A percentile compares a stretch with the other conserved stretches of the same genome.
Conservation (phyloP, 2,113 vertebrate species). For the Oceanites oceanicus region DNA sequence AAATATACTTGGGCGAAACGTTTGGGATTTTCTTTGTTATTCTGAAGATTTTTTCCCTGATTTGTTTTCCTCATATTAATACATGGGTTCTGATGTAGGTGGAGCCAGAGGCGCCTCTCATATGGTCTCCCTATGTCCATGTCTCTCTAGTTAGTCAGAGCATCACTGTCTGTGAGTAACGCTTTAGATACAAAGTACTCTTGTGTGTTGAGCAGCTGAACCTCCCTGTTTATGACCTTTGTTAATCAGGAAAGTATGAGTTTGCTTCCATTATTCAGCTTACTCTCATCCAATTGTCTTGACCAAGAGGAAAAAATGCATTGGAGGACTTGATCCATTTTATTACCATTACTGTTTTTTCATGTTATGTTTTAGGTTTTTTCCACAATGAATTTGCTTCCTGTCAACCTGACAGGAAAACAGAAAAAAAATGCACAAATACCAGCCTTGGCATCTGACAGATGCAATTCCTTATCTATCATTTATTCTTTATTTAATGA, state of each 20-base stretch:
- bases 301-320: background rate
- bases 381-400: background rate
- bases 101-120: background rate
- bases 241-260: background rate
- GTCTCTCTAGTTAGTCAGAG: background rate
- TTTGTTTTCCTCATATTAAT: background rate
- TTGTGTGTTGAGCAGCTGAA: background rate
- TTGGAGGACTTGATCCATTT: background rate
- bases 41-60: background rate
- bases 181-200: background rate
- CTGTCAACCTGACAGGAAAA: background rate
- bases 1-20: background rate
- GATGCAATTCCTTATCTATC: background rate
- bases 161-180: background rate
- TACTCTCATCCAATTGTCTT: background rate
- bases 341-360: background rate
- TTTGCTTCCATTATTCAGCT: background rate
- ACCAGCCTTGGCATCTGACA: background rate
- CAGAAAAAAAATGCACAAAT: background rate
- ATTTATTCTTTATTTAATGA: background rate
- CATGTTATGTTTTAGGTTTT: background rate
- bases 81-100: accelerated
- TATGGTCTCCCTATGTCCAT: background rate
- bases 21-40: background rate
- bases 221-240: background rate